These are phyloP conservation scores for Augochlora pura DNA, from an alignment of 1,140 invertebrate genomes.

Conservation along the genomic window DNA sequence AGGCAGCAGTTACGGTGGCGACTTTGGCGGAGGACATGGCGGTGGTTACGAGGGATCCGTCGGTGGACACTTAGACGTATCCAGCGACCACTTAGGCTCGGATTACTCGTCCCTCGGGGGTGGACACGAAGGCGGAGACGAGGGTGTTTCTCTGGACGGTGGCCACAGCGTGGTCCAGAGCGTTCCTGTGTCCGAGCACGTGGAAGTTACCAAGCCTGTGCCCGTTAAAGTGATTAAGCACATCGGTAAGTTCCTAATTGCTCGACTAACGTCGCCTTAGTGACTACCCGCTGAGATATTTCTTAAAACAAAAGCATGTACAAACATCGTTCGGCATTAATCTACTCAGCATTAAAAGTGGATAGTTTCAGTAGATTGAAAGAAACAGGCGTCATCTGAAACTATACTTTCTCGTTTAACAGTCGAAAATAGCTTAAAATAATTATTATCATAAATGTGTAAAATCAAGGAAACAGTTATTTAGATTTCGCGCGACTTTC, in stretches of 20 bases:
- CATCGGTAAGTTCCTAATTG: conserved; percentile 79
- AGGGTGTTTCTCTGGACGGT: conserved; percentile 57
- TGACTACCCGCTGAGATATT: too few species aligned
- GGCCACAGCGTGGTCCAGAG: conserved; percentile 77
- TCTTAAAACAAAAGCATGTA: too few species aligned
- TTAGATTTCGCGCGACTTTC: too few species aligned
- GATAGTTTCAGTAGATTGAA: too few species aligned
- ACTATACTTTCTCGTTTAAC: too few species aligned
- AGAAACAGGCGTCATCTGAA: too few species aligned
- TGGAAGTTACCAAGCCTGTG: conserved; percentile 87
- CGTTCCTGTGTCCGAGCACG: conserved; percentile 84
- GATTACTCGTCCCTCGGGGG: conserved; percentile 63
- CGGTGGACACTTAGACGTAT: conserved; percentile 38
- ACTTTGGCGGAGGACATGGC: conserved; percentile 2
- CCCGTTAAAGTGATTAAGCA: conserved; percentile 87
- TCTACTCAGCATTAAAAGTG: too few species aligned
- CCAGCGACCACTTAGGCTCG: conserved; percentile 34
- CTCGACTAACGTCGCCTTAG: too few species aligned
- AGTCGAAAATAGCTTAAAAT: too few species aligned
- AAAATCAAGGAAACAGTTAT: too few species aligned
- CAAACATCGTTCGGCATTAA: too few species aligned
- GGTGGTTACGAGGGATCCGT: conserved; percentile 21
- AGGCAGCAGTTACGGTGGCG: conserved; percentile 13
- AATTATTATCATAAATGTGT: too few species aligned
- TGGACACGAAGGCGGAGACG: conserved; percentile 54